These are phyloP conservation scores for Drosophila ustulata DNA, from an alignment of 2,888 invertebrate species.

Conservation along the genomic window DNA sequence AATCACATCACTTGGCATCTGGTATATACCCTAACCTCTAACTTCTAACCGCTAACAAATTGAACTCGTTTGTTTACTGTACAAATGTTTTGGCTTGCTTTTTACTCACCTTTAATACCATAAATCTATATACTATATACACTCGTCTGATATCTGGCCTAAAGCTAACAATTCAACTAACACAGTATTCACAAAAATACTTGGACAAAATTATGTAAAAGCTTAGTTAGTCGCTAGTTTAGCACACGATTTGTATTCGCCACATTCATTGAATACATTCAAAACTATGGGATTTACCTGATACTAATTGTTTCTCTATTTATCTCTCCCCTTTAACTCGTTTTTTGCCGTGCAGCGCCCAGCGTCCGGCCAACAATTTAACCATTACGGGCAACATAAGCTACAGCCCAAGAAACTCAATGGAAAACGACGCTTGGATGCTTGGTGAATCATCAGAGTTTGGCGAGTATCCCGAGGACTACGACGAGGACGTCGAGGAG, in stretches of 20 bases:
- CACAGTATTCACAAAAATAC: constrained; percentile 25
- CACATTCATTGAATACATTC: constrained; percentile 42
- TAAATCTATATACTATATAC: constrained; percentile 7
- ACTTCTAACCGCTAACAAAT: constrained; percentile 21
- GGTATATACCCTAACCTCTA: constrained; percentile 23
- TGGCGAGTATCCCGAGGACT: constrained; percentile 69
- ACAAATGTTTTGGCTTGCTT: constrained; percentile 72
- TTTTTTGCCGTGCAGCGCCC: constrained; percentile 48
- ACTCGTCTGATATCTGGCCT: constrained; percentile 10
- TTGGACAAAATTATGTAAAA: constrained; percentile 49
- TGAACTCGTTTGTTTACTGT: constrained; percentile 56
- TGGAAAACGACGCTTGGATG: constrained; percentile 77
- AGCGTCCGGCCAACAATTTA: constrained; percentile 72
- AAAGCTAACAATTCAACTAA: constrained; percentile 30
- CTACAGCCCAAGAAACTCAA: constrained; percentile 75
- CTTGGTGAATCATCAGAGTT: constrained; percentile 76
- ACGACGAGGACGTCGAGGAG: constrained; percentile 59
- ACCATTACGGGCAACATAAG: constrained; percentile 67
- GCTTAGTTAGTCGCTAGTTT: constrained; percentile 70
- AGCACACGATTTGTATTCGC: constrained; percentile 52
- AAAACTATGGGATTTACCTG: not conserved
- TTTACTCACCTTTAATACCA: constrained; percentile 22
- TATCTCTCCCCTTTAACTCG: not conserved
- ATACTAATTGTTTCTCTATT: not conserved
- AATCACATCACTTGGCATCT: constrained; percentile 34